Percentiles rank a stretch among this genome's conserved stretches.
phyloP scores from a whole-genome alignment of 1,140 invertebrate species.

The Musca vetustissima region DNA sequence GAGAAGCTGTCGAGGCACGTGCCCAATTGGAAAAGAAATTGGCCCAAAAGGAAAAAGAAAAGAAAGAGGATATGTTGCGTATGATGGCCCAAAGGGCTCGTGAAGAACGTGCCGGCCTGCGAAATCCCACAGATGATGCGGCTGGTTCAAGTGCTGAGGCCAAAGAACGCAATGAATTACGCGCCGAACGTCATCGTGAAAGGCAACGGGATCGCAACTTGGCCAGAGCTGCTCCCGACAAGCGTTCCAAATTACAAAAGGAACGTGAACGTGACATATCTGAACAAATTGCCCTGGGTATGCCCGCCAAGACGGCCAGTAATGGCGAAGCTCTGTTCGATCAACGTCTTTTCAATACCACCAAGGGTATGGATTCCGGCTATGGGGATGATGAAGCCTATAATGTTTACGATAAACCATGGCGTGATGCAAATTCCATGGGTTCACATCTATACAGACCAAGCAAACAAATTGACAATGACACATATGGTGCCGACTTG shows the following conservation, averaged over 20 bases:
- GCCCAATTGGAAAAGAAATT: conserved; percentile 95
- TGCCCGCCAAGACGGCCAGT: conserved; percentile 81
- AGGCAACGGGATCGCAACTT: conserved; percentile 91
- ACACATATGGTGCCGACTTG: conserved; percentile 87
- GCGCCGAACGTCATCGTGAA: conserved; percentile 89
- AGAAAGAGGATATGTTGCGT: conserved; percentile 94
- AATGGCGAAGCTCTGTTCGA: conserved; percentile 90
- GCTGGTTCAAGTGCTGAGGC: conserved; percentile 67
- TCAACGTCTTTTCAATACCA: conserved; percentile 93
- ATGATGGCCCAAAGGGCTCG: conserved; percentile 93
- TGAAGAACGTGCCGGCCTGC: conserved; percentile 84
- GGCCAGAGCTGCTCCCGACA: conserved; percentile 90
- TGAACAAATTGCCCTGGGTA: conserved; percentile 95
- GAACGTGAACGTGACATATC: conserved; percentile 97
- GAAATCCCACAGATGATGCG: conserved; percentile 57
- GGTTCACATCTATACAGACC: conserved; percentile 92
- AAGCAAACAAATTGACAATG: conserved; percentile 83
- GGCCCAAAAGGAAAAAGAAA: conserved; percentile 97
- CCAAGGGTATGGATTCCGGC: conserved; percentile 93
- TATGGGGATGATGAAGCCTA: conserved; percentile 98
- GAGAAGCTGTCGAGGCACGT: conserved; percentile 95
- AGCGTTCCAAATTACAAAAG: conserved; percentile 82
- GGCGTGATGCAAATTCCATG: conserved; percentile 80
- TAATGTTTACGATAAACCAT: conserved; percentile 96
- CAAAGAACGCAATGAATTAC: conserved; percentile 85